phyloP scores from a whole-genome alignment of 2,113 vertebrate genomes.

The Harpagus bidentatus region DNA sequence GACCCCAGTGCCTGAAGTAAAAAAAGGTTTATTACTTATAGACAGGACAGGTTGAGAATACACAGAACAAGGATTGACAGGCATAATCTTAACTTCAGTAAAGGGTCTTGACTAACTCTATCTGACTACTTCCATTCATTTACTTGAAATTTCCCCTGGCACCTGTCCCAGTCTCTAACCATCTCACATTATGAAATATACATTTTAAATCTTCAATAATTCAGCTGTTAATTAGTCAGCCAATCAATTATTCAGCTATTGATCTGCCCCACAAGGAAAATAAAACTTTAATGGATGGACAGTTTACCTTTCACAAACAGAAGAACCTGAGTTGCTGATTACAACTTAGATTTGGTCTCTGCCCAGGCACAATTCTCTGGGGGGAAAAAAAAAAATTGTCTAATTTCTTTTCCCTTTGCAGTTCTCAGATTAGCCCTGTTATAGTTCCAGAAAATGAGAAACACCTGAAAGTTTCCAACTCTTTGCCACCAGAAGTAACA shows the following conservation, averaged over 20 bases:
- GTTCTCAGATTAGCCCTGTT: neutral
- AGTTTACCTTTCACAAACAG: neutral
- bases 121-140: neutral
- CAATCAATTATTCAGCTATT: conserved; percentile 37
- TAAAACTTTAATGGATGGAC: neutral
- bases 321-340: neutral
- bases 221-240: conserved; percentile 22
- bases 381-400: fast-evolving
- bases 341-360: neutral
- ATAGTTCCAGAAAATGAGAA: neutral
- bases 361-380: neutral
- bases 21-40: neutral
- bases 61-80: neutral
- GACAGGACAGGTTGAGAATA: neutral
- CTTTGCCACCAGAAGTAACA: neutral
- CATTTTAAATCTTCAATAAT: conserved; percentile 43
- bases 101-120: neutral
- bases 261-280: conserved; percentile 11
- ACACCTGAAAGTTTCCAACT: neutral
- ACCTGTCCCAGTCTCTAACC: neutral
- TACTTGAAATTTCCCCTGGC: neutral
- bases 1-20: neutral
- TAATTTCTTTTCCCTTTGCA: neutral
- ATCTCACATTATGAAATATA: neutral
- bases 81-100: neutral